phyloP scores from a whole-genome alignment of 2,797 vertebrate genomes.

The Tragelaphus eurycerus region DNA sequence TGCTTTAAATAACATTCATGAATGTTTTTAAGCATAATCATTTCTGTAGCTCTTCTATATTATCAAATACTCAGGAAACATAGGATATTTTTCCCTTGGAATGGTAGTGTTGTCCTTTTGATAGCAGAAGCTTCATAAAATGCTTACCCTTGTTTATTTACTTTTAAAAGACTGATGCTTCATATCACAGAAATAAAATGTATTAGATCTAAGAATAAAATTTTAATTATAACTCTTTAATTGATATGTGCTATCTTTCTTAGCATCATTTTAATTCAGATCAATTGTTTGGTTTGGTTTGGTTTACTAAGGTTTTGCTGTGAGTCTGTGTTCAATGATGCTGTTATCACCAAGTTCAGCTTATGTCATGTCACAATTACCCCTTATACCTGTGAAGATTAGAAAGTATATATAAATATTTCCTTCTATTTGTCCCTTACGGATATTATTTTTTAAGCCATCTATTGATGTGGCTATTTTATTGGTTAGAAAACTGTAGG shows the following conservation, averaged over 20 bases:
- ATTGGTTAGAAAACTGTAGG: constrained; percentile 51
- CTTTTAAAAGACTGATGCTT: not conserved
- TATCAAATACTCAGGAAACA: not conserved
- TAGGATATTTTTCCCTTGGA: not conserved
- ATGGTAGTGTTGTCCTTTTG: not conserved
- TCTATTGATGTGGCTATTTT: not conserved
- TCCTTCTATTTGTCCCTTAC: constrained; percentile 68
- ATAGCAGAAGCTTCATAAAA: not conserved
- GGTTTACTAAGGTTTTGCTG: constrained; percentile 64
- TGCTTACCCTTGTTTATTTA: not conserved
- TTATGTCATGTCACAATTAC: constrained; percentile 53
- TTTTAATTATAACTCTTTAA: not conserved
- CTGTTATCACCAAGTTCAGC: constrained; percentile 31
- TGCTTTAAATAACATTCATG: not conserved
- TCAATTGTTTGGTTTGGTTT: constrained; percentile 55
- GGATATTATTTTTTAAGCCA: not conserved
- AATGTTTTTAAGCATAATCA: not conserved
- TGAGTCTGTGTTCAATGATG: constrained; percentile 67
- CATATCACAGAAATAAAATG: not conserved
- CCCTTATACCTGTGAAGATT: constrained; percentile 74
- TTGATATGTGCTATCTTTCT: constrained; percentile 60
- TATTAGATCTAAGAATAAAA: not conserved
- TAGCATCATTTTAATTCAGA: constrained; percentile 69
- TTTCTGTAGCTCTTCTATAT: not conserved
- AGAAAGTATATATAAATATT: constrained; percentile 61